Evolutionary conservation across 2,888 invertebrate species (phyloP), one percentile per base, ranked within the genome.

Genomic region (Odontocerum albicorne): DNA sequence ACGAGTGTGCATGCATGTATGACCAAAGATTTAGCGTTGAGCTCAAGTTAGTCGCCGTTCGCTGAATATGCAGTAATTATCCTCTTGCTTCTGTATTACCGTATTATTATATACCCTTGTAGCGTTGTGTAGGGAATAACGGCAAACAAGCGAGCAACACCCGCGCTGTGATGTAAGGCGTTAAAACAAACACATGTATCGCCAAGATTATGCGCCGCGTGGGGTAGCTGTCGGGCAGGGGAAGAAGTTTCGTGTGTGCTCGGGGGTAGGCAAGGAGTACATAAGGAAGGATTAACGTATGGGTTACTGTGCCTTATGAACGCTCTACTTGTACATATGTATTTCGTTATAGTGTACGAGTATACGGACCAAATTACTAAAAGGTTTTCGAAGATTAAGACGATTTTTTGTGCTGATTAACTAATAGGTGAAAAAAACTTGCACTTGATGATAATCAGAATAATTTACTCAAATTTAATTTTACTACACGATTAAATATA

Each of bases 131-230:
- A 27, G 4, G 10, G 10, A 27, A 10, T 10, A 27, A 27, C 27
- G 27, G 27, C 6, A 7, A 27, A 27, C 27, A 27, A 27, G 27
- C 27, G 40, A 13, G 33, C 27, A 38, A 47, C 56, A 42, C 49
- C 27, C 39, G 44, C 43, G 31, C 49, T 43, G 49, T 32, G 35
- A 40, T 57, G 53, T 57, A 43, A 53, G 49, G 52, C 36, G 49
- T 49, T 52, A 47, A 42, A 43, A 49, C 42, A 50, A 43, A 57
- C 57, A 57, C 47, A 47, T 57, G 57, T 57, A 57, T 33, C 43
- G 33, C 31, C 32, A 47, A 57, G 57, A 57, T 57, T 57, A 51
- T 47, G 20, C 55, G 20, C 44, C 32, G 38, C 27, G 43, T 12
- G 36, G 49, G 49, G 50, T 4, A 27, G 27, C 6, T 27, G 4